Evolutionary conservation across 1,140 invertebrate genomes (phyloP), one percentile per base, ranked within the genome.

Genomic region (Zaprionus nigranus): DNA sequence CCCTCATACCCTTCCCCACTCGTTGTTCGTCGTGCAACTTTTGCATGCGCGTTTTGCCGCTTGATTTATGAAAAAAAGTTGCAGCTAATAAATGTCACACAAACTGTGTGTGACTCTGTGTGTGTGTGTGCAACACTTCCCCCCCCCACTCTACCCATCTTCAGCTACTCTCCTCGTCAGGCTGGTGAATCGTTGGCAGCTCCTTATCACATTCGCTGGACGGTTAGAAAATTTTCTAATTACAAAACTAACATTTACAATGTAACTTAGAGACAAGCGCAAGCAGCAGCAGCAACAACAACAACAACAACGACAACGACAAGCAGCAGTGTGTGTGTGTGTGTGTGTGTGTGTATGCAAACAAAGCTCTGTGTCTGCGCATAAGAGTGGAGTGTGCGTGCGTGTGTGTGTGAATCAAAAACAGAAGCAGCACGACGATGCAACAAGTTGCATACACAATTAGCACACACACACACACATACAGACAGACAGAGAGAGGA

Each of bases 181-280:
- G 3, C 54, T 34, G 30, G 38, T 20, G 11, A 59, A 46, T 38
- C 65, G 70, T 36, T 59, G 67, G 34, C 59, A 59, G 67, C 67
- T 63, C 67, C 67, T 75, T 63, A 75, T 75, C 66, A 70, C 49
- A 51, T 64, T 57, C 61, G 64, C 71, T 72, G 53, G 68, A 77
- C 79, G 72, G 83, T 74, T 79, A 79, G 83, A 88, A 84, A 81
- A 88, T 88, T 88, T 88, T 90, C 84, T 88, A 88, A 88, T 88
- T 88, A 88, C 84, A 88, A 88, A 88, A 90, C 84, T 84, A 88
- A 88, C 84, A 88, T 88, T 88, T 88, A 84, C 84, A 88, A 88
- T 90, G 84, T 84, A 90, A 79, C 80, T 87, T 72, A 85, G 66
- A 68, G 70, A 73, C 75, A 82, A 79, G 74, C 51, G 40, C 40